phyloP scores from a whole-genome alignment of 2,797 vertebrate species.

The Amblyopsis hoosieri region DNA sequence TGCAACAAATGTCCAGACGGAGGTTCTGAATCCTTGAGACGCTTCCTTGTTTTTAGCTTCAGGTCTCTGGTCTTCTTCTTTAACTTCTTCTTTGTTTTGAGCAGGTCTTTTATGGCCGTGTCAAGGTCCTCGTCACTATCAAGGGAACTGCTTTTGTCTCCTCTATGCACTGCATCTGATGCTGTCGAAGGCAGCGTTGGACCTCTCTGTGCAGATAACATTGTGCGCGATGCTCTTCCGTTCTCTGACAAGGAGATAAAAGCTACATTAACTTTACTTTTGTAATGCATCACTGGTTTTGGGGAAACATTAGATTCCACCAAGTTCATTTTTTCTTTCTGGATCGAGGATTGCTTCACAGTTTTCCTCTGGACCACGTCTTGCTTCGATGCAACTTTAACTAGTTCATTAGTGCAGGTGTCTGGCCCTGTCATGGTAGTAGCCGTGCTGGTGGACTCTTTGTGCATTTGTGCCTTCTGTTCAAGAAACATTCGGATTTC shows the following conservation, averaged over 20 bases:
- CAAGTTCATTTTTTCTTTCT: conserved; percentile 73
- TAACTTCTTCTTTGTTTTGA: conserved; percentile 89
- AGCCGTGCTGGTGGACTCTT: conserved; percentile 50
- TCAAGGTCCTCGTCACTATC: conserved; percentile 97
- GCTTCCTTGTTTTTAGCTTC: conserved; percentile 77
- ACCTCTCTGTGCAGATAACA: conserved; percentile 25
- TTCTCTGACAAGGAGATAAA: conserved; percentile 35
- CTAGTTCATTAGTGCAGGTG: conserved; percentile 29
- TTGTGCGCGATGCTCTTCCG: conserved; percentile 35
- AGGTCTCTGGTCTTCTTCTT: conserved; percentile 84
- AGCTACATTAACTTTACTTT: conserved; percentile 36
- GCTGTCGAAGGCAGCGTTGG: conserved; percentile 19
- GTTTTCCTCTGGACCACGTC: conserved; percentile 58
- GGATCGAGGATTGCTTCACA: conserved; percentile 65
- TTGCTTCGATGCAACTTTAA: conserved; percentile 48
- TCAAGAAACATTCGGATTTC: conserved; percentile 93
- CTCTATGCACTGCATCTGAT: conserved; percentile 62
- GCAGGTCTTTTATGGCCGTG: conserved; percentile 90
- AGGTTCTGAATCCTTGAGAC: conserved; percentile 69
- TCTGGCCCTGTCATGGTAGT: conserved; percentile 14
- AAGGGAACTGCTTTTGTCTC: conserved; percentile 94
- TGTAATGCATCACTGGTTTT: conserved; percentile 11
- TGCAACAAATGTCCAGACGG: conserved; percentile 49
- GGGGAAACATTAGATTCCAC: conserved; percentile 38
- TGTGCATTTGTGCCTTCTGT: conserved; percentile 87